Conservation (phyloP, 2,797 vertebrate genomes). For the Megalops cyprinoides region DNA sequence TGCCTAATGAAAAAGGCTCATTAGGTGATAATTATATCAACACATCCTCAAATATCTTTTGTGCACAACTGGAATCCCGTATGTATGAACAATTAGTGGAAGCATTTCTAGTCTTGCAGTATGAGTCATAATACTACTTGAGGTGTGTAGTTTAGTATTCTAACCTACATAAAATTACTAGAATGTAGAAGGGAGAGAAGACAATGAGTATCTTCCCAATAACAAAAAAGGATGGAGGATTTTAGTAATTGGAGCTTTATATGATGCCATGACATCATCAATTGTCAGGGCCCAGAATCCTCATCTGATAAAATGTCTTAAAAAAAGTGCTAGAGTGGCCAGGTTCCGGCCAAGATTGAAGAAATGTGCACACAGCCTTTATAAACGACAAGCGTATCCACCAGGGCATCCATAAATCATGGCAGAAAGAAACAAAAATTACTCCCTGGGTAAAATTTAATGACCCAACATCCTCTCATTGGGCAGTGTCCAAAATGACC, state of each 20-base stretch:
- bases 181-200: slow-evolving; percentile 28
- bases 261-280: slow-evolving; percentile 44
- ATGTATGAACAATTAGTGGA: no score
- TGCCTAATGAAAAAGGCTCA: no score
- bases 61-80: no score
- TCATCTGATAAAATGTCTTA: slow-evolving; percentile 40
- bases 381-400: slow-evolving; percentile 43
- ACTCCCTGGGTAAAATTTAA: slow-evolving; percentile 39
- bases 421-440: slow-evolving; percentile 43
- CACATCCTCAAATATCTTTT: no score
- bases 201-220: not conserved
- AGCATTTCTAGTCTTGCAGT: no score
- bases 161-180: slow-evolving; percentile 31
- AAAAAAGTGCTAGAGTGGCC: slow-evolving; percentile 42
- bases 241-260: slow-evolving; percentile 37
- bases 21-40: no score
- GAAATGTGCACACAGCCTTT: slow-evolving; percentile 35
- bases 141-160: no score
- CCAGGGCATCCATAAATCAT: slow-evolving; percentile 47
- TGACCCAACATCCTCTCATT: slow-evolving; percentile 32
- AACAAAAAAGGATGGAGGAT: slow-evolving; percentile 19
- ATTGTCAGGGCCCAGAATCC: slow-evolving; percentile 47
- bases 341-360: slow-evolving; percentile 43
- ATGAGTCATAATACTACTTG: no score
- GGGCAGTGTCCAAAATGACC: slow-evolving; percentile 38